phyloP scores from a whole-genome alignment of 2,113 vertebrate genomes.

The Dryoscopus gambensis region DNA sequence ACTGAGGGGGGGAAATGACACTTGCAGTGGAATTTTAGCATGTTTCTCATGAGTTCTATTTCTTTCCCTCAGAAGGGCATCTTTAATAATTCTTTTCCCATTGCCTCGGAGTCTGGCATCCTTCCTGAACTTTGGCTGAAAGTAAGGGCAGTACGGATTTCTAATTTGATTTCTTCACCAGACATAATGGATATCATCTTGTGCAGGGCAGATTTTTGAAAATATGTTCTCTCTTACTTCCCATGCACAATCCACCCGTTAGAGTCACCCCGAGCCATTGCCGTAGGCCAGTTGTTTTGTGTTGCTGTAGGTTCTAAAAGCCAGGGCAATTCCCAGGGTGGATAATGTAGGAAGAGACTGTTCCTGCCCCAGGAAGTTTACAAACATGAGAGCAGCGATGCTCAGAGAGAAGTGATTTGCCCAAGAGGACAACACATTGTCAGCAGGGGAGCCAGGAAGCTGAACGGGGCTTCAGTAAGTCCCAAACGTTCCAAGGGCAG shows the following conservation, averaged over 20 bases:
- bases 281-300: neutral
- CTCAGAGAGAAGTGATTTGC: neutral
- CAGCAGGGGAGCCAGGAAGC: neutral
- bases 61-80: neutral
- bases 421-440: neutral
- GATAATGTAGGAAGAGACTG: neutral
- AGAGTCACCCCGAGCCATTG: neutral
- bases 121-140: neutral
- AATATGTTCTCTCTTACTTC: neutral
- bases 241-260: neutral
- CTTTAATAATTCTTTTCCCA: conserved; percentile 22
- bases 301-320: neutral
- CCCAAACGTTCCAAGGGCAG: neutral
- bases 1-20: neutral
- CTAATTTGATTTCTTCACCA: conserved; percentile 2
- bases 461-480: neutral
- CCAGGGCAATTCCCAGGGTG: neutral
- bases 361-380: neutral
- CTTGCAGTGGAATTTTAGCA: conserved; percentile 47
- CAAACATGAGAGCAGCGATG: neutral
- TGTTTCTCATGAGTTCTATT: conserved; percentile 12
- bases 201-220: neutral
- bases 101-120: neutral
- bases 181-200: neutral
- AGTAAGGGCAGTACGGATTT: neutral